These are phyloP conservation scores for Argyrosomus japonicus DNA, from an alignment of 2,113 vertebrate species.

Conservation along the genomic window DNA sequence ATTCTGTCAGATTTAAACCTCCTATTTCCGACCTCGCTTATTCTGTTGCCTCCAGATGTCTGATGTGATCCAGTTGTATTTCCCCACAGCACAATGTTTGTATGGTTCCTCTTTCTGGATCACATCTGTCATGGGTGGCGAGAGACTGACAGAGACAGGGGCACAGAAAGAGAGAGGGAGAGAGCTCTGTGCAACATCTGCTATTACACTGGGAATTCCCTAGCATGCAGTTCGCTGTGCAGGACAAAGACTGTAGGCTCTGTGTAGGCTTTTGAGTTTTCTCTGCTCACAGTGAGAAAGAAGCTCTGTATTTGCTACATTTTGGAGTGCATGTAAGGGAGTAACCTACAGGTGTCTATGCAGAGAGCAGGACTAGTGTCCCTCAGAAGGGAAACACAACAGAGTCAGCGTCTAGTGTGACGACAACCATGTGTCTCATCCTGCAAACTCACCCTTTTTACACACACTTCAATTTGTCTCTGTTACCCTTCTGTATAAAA, in stretches of 20 bases:
- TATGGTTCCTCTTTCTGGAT: slow-evolving; percentile 27
- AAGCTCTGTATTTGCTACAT: slow-evolving; percentile 8
- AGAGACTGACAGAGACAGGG: slow-evolving; percentile 23
- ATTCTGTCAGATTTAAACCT: background rate
- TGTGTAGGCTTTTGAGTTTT: background rate
- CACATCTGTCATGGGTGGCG: slow-evolving; percentile 20
- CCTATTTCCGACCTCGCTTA: background rate
- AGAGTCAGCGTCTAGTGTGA: no score
- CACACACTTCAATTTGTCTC: no score
- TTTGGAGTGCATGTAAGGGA: background rate
- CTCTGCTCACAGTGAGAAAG: background rate
- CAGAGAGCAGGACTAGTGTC: slow-evolving; percentile 1
- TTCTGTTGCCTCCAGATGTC: slow-evolving; percentile 14
- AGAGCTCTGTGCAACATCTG: slow-evolving; percentile 27
- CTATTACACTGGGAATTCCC: slow-evolving; percentile 25
- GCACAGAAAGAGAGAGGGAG: background rate
- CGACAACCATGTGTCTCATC: no score
- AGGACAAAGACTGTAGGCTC: background rate
- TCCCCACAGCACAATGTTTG: slow-evolving; percentile 16
- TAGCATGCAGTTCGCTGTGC: background rate
- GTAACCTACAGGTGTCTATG: background rate
- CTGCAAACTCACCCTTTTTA: no score
- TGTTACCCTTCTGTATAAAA: no score
- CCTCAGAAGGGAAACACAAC: background rate
- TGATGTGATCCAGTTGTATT: slow-evolving; percentile 26